Evolutionary conservation across 2,797 vertebrate genomes (phyloP), one percentile per base, ranked within the genome.

Genomic region (Melanotaenia trifasciata): DNA sequence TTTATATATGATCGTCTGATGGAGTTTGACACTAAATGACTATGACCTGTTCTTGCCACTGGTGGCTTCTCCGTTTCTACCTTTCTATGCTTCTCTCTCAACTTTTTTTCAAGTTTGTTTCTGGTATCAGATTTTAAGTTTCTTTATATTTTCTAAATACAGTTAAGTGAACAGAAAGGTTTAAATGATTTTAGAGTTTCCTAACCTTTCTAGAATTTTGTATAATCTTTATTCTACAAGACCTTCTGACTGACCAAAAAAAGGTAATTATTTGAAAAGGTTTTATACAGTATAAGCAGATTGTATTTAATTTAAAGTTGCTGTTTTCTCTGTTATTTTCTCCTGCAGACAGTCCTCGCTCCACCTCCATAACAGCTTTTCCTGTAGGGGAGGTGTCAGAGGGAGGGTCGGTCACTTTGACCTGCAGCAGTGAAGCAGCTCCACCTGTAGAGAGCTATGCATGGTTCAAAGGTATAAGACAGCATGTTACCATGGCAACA

Each of bases 391-490:
- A 83, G 18, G 58, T 94, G 65, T 47, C 76, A 4, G 95, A 94
- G 74, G 94, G 94, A 0, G 89, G 72, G 0, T 89, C 91, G 0
- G 91, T 93, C 68, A 94, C 91, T 50, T 84, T 96, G 64, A 92
- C 89, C 64, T 96, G 95, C 90, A 91, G 72, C 33, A 95, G 93
- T 57, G 91, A 93, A 3, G 94, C 91, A 32, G 91, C 94, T 51
- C 95, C 95, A 0, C 92, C 93, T 12, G 93, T 93, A 2, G 93
- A 95, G 86, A 95, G 93, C 87, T 96, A 88, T 66, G 93, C 91
- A 26, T 96, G 95, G 95, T 95, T 95, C 81, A 94, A 92, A 87
- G 91, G 92, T 93, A 80, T 4, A 22, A 1, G 2, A 26, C 47
- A 50, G n/a, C 26, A 53, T 57, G 47, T 32, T 28, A n/a, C 20